Evolutionary conservation across 2,797 vertebrate species (phyloP).

Genomic region (Liparis tanakae): DNA sequence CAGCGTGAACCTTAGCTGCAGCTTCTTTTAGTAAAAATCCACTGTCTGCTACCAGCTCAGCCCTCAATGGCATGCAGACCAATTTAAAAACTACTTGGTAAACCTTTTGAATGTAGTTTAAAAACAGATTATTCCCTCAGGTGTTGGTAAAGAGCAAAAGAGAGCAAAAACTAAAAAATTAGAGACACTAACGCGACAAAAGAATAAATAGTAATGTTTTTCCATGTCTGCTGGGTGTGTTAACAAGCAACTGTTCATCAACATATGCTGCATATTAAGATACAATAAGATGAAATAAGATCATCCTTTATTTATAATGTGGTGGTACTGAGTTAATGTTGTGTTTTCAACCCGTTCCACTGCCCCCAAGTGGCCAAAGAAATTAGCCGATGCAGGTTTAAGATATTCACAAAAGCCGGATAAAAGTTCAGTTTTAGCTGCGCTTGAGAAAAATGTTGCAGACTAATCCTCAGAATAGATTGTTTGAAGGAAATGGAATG

Average conservation of each 20-base stretch:
- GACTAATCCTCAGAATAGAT: neutral
- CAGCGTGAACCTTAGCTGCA: too few species aligned
- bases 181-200: neutral
- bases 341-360: neutral
- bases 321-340: neutral
- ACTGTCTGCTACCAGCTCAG: too few species aligned
- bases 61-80: too few species aligned
- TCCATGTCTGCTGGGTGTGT: too few species aligned
- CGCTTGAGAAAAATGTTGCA: neutral
- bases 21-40: too few species aligned
- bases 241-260: neutral
- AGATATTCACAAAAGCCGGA: neutral
- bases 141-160: too few species aligned
- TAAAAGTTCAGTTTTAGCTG: neutral
- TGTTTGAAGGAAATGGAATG: neutral
- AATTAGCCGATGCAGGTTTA: neutral
- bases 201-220: neutral
- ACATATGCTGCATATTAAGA: neutral
- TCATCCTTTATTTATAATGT: neutral
- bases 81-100: too few species aligned
- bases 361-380: neutral
- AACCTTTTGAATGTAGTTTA: too few species aligned
- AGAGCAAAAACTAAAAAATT: too few species aligned
- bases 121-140: too few species aligned
- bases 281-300: too few species aligned